Evolutionary conservation across 2,113 vertebrate genomes (phyloP).

Genomic region (Oncorhynchus masou): DNA sequence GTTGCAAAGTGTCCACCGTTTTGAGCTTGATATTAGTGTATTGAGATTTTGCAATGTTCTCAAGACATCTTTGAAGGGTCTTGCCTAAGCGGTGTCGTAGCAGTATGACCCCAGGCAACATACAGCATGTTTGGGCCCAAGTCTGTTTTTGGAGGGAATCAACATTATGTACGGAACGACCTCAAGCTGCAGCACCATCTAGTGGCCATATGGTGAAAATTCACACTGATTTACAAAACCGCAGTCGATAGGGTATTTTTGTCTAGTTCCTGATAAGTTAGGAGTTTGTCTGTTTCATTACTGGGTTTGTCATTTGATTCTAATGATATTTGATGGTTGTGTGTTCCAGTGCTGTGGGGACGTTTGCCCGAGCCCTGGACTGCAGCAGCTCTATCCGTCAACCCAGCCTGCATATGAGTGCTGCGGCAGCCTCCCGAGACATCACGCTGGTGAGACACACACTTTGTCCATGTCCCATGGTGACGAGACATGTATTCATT

Average conservation of each 20-base stretch:
- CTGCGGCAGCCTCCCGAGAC: slow-evolving; percentile 89
- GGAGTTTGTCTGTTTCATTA: not conserved
- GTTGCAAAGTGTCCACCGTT: too few relatives aligned
- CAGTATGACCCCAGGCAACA: not conserved
- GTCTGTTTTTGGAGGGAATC: slow-evolving; percentile 32
- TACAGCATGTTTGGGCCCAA: not conserved
- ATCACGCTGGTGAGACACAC: slow-evolving; percentile 84
- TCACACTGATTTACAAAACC: not conserved
- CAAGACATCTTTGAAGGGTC: too few relatives aligned
- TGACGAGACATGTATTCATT: not conserved
- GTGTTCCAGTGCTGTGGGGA: slow-evolving; percentile 85
- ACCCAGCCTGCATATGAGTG: slow-evolving; percentile 95
- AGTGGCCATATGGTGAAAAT: slow-evolving; percentile 21
- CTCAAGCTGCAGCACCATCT: slow-evolving; percentile 26
- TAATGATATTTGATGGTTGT: not conserved
- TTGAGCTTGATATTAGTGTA: too few relatives aligned
- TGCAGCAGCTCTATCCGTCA: slow-evolving; percentile 96
- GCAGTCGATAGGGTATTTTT: not conserved
- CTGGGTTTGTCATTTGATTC: not conserved
- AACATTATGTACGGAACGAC: not conserved
- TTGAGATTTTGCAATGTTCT: too few relatives aligned
- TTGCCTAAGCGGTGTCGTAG: not conserved
- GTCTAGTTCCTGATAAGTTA: not conserved
- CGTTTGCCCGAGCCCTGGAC: slow-evolving; percentile 89
- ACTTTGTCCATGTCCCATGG: not conserved